Evolutionary conservation across 2,888 invertebrate genomes (phyloP).

Genomic region (Hemithea aestivaria): DNA sequence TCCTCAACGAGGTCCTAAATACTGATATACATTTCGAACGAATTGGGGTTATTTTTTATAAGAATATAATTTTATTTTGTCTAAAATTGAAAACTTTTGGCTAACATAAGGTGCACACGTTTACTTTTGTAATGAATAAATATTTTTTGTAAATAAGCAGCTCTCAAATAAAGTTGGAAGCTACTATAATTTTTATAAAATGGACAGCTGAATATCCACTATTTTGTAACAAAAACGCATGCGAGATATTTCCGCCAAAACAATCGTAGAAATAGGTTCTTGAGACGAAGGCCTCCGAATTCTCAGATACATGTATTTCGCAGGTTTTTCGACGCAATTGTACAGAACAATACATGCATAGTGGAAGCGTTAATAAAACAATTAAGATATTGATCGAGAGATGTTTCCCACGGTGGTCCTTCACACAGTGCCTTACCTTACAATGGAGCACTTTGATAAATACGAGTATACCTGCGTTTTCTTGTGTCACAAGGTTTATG

Average conservation of each 20-base stretch:
- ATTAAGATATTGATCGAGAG: conserved; percentile 28
- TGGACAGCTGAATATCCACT: no score
- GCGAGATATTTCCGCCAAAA: neutral
- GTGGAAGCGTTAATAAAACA: conserved; percentile 20
- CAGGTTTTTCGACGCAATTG: conserved; percentile 17
- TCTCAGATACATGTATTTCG: conserved; percentile 9
- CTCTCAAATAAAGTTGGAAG: no score
- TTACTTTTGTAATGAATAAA: no score
- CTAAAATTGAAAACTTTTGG: no score
- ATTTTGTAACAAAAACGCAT: no score
- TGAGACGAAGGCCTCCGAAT: conserved; percentile 12
- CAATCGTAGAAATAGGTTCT: conserved; percentile 12
- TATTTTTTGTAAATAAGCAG: no score
- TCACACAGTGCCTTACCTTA: conserved; percentile 10
- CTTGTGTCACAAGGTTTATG: conserved; percentile 19
- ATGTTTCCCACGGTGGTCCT: conserved; percentile 22
- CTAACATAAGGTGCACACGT: no score
- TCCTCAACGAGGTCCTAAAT: no score
- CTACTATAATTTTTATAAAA: no score
- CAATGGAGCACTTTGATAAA: conserved; percentile 11
- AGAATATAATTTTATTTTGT: no score
- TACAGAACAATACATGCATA: conserved; percentile 21
- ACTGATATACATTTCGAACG: no score
- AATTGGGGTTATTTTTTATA: no score
- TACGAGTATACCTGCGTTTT: conserved; percentile 11